Evolutionary conservation across 2,888 invertebrate species (phyloP), one percentile per base, ranked within the genome.

Genomic region (Stenotaenia linearis): DNA sequence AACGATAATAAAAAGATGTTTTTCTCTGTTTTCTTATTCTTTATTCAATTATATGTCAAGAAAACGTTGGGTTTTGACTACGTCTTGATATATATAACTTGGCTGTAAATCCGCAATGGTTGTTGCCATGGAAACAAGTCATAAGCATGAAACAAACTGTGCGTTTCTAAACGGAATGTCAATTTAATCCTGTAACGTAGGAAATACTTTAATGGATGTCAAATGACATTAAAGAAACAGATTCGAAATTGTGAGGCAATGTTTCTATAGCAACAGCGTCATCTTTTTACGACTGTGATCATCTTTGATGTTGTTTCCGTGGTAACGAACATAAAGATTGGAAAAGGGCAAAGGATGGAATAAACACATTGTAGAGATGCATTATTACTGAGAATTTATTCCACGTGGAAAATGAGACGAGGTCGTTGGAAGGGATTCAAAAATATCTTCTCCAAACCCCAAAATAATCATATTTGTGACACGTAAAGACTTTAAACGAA

Each of bases 391-490:
- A 4, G 56, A 56, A 56, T 56, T 56, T 56, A 56, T 18, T 56
- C 18, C 23, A 56, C 56, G 56, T 23, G 23, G 56, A 18, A 23
- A 56, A 21, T 18, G 56, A 23, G 56, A 56, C 56, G 56, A 56
- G 56, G 56, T 56, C 56, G 56, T 56, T 56, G 56, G 56, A 56
- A 56, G 56, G 23, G 56, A 56, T 56, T 56, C 56, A 56, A 56
- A 56, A 56, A 56, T 56, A 56, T 56, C 56, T 56, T 56, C 23
- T 21, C 21, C 56, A 56, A 56, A 56, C 56, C 56, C 56, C 56
- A 56, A 56, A 56, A 56, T 56, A 56, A 56, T 56, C 56, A 56
- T 56, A 56, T 56, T 56, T 56, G 56, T 56, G 56, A 56, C 56
- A 56, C 18, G 56, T 56, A 23, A 56, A 56, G 56, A 56, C 21